phyloP scores from a whole-genome alignment of 2,888 invertebrate genomes.

The Yponomeuta sedellus region DNA sequence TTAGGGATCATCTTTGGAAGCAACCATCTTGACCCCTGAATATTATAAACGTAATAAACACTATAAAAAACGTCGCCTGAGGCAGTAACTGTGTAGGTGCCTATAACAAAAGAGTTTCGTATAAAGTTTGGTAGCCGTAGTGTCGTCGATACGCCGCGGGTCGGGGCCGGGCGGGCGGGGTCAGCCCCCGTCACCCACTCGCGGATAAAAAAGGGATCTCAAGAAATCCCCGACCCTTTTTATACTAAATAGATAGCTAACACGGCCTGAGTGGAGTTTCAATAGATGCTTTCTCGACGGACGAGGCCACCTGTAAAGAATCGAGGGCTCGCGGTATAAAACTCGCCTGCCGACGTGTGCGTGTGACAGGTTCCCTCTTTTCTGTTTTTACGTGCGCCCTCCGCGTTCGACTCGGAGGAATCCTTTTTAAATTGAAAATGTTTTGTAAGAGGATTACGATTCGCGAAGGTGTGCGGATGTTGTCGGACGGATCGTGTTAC shows the following conservation, averaged over 20 bases:
- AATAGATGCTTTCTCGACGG: constrained; percentile 74
- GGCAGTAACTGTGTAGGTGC: neutral
- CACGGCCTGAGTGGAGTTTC: constrained; percentile 76
- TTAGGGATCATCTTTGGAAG: too few relatives aligned
- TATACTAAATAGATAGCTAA: constrained; percentile 77
- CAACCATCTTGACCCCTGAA: too few relatives aligned
- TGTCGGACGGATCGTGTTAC: constrained; percentile 53
- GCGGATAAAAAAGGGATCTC: constrained; percentile 70
- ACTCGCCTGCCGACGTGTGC: constrained; percentile 36
- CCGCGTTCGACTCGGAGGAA: constrained; percentile 69
- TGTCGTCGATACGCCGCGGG: neutral
- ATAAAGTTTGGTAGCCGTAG: constrained; percentile 1
- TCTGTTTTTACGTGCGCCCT: constrained; percentile 72
- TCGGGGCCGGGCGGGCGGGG: neutral
- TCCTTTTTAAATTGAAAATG: constrained; percentile 78
- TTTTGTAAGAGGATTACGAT: constrained; percentile 77
- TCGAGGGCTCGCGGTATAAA: constrained; percentile 58
- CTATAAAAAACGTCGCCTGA: neutral
- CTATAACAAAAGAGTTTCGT: constrained; percentile 9
- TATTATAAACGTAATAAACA: too few relatives aligned
- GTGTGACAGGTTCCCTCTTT: constrained; percentile 49
- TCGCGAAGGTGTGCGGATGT: constrained; percentile 65
- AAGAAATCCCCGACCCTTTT: constrained; percentile 73
- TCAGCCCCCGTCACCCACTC: constrained; percentile 33
- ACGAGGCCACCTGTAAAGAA: constrained; percentile 73